Evolutionary conservation across 2,797 vertebrate species (phyloP).

Genomic region (Cuculus canorus): DNA sequence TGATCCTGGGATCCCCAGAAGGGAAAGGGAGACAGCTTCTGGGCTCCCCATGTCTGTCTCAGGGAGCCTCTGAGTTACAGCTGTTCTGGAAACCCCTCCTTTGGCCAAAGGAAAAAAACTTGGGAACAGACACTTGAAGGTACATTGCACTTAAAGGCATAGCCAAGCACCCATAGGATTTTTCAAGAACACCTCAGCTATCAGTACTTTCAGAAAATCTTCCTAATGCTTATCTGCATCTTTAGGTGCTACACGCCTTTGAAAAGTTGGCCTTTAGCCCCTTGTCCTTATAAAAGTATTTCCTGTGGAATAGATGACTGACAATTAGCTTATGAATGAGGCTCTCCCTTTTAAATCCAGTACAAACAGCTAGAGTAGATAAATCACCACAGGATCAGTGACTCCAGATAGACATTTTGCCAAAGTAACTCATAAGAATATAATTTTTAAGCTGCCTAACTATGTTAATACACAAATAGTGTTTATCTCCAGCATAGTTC

Average conservation of each 20-base stretch:
- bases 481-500: neutral
- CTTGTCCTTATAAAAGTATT: conserved; percentile 48
- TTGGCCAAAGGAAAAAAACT: neutral
- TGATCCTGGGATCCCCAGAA: neutral
- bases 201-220: neutral
- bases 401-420: conserved; percentile 9
- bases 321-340: conserved; percentile 30
- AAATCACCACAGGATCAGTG: neutral
- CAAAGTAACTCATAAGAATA: conserved; percentile 25
- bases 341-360: conserved; percentile 52
- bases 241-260: neutral
- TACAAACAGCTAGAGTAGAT: conserved; percentile 33
- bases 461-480: neutral
- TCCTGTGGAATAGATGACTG: conserved; percentile 17
- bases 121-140: neutral
- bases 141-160: neutral
- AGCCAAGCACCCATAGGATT: neutral
- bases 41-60: rapidly evolving
- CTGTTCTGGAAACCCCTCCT: neutral
- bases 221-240: neutral
- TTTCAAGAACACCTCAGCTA: conserved; percentile 2
- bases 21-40: neutral
- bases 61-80: neutral
- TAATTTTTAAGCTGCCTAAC: conserved; percentile 30
- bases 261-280: conserved; percentile 36